Conservation (phyloP, 2,113 vertebrate species). For the Hemiprocne comata region DNA sequence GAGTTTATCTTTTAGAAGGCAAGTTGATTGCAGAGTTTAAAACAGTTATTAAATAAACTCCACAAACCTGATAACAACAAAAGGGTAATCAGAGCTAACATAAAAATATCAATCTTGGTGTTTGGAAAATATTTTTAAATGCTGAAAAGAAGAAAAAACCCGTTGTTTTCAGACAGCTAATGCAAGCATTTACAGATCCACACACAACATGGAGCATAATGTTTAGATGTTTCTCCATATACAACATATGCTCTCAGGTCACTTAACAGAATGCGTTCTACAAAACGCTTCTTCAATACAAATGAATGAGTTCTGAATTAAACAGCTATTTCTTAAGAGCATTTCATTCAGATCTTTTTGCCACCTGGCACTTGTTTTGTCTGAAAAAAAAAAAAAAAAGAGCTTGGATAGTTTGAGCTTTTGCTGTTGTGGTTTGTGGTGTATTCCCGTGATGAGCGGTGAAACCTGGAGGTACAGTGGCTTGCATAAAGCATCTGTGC, state of each 20-base stretch:
- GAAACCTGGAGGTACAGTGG: background rate
- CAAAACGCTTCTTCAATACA: slow-evolving; percentile 80
- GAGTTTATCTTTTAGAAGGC: slow-evolving; percentile 28
- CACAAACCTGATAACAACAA: slow-evolving; percentile 9
- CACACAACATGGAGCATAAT: slow-evolving; percentile 81
- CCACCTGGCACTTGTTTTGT: slow-evolving; percentile 77
- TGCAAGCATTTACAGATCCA: slow-evolving; percentile 80
- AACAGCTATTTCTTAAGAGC: slow-evolving; percentile 77
- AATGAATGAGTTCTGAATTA: slow-evolving; percentile 81
- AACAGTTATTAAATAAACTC: background rate
- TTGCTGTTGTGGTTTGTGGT: background rate
- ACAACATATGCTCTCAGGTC: slow-evolving; percentile 83
- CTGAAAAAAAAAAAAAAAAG: background rate
- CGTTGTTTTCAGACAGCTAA: slow-evolving; percentile 82
- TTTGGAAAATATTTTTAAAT: slow-evolving; percentile 77
- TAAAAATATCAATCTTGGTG: slow-evolving; percentile 69
- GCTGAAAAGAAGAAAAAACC: slow-evolving; percentile 55
- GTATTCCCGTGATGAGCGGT: background rate
- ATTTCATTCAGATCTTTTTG: slow-evolving; percentile 71
- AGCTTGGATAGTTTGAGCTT: slow-evolving; percentile 4
- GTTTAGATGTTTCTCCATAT: slow-evolving; percentile 82
- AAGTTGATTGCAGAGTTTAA: slow-evolving; percentile 28
- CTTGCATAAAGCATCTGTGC: background rate
- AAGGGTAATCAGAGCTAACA: slow-evolving; percentile 60
- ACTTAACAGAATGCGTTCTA: slow-evolving; percentile 82